These are phyloP conservation scores for Chitala chitala DNA, from an alignment of 2,113 vertebrate genomes.

Conservation along the genomic window DNA sequence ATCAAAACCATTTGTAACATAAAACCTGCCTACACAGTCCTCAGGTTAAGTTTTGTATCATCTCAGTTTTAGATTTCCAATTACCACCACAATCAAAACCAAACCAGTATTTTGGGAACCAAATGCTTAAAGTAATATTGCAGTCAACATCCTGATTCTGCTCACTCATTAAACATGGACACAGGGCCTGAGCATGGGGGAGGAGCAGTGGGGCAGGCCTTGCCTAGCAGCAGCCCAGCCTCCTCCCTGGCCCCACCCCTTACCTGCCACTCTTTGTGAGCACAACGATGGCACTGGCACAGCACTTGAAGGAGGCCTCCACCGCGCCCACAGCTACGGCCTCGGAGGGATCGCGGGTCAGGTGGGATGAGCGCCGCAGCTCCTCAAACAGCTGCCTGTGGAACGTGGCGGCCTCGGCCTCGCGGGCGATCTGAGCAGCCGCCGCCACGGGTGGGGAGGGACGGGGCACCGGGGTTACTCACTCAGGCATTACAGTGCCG, in stretches of 20 bases:
- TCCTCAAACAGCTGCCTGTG: conserved; percentile 98
- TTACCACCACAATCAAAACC: too few species aligned
- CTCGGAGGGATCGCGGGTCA: conserved; percentile 95
- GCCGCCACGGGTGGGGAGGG: conserved; percentile 29
- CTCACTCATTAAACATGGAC: neutral
- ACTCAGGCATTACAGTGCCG: conserved; percentile 29
- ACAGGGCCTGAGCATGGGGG: neutral
- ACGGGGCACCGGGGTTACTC: conserved; percentile 47
- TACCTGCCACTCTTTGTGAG: conserved; percentile 98
- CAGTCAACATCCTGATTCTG: neutral
- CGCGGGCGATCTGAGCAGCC: conserved; percentile 81
- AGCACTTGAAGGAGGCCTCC: conserved; percentile 97
- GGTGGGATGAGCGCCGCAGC: conserved; percentile 81
- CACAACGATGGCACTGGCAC: conserved; percentile 91
- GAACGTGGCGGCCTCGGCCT: conserved; percentile 96
- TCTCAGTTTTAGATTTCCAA: too few species aligned
- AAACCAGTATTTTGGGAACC: too few species aligned
- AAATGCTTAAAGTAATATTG: neutral
- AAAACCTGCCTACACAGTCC: too few species aligned
- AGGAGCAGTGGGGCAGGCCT: neutral
- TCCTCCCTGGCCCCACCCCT: conserved; percentile 35
- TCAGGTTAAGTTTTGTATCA: too few species aligned
- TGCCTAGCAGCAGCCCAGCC: neutral
- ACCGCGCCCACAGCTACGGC: conserved; percentile 85
- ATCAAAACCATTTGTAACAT: too few species aligned